A percentile compares a stretch with the other conserved stretches of the same genome.
phyloP scores from a whole-genome alignment of 1,140 invertebrate genomes.

The Solen grandis region DNA sequence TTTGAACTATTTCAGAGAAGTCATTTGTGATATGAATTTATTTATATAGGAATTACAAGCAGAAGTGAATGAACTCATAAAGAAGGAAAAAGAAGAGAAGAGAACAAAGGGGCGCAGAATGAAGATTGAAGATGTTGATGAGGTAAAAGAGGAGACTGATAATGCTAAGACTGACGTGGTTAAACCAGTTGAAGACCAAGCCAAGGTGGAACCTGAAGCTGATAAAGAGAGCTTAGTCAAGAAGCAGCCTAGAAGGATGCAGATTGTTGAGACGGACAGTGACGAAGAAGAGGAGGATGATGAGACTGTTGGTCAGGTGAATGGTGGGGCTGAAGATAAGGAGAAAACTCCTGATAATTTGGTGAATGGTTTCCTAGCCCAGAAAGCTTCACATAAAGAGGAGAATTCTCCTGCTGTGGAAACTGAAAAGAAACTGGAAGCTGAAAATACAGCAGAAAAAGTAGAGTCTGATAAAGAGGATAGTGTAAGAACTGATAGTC shows the following conservation, averaged over 20 bases:
- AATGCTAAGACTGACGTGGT: not conserved
- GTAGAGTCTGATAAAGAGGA: conserved; percentile 39
- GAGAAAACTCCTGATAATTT: not conserved
- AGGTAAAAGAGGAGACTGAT: not conserved
- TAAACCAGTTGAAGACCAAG: not conserved
- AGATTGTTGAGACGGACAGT: conserved; percentile 56
- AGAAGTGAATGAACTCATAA: conserved; percentile 58
- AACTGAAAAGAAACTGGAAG: conserved; percentile 20
- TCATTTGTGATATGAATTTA: not conserved
- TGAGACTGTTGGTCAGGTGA: conserved; percentile 1
- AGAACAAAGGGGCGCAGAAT: conserved; percentile 73
- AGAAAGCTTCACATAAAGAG: not conserved
- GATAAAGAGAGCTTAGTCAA: too few species aligned
- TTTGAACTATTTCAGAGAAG: not conserved
- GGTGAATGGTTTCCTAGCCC: not conserved
- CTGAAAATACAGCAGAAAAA: conserved; percentile 27
- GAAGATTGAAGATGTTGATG: conserved; percentile 76
- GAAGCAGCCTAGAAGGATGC: conserved; percentile 50
- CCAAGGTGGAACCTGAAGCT: too few species aligned
- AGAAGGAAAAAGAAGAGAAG: conserved; percentile 59
- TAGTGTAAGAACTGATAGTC: conserved; percentile 27
- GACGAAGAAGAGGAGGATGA: conserved; percentile 57
- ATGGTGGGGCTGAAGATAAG: conserved; percentile 43
- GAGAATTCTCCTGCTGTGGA: not conserved
- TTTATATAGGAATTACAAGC: conserved; percentile 62